Evolutionary conservation across 2,888 invertebrate species (phyloP), one percentile per base, ranked within the genome.

Genomic region (Trachelus troglodyta): DNA sequence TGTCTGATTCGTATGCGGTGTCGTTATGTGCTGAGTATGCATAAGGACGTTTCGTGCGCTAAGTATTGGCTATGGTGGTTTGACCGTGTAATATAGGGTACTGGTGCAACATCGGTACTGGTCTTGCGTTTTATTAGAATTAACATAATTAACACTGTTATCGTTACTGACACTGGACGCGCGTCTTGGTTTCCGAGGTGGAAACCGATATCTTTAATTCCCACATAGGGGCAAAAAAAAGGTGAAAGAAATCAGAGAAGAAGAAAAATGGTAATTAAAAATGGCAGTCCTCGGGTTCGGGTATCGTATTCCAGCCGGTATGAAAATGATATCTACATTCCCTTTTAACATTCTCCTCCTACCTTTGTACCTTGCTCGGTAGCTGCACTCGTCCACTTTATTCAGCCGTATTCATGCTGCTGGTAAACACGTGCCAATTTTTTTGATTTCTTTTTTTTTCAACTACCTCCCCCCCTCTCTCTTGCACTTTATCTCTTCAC

Each of bases 251-350:
- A 88, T 87, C 83, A 86, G 87, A 89, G 87, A 85, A 84, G 83
- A 86, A 84, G 85, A 85, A 87, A 88, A 88, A 87, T 87, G 83
- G 85, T 87, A 88, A 89, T 89, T 88, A 89, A 89, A 88, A 86
- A 77, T 56, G 73, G 78, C 56, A 76, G 79, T 80, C 85, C 87
- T 86, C 83, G 86, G 40, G 81, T 82, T 86, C 77, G 75, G 82
- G 83, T 87, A 87, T 89, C 87, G 81, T 79, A 84, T 89, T 89
- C 85, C 87, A 86, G 83, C 87, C 83, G 83, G 89, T 88, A 83
- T 86, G 86, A 85, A 89, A 89, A 85, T 81, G 87, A 89, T 89
- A 88, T 75, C 74, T 75, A 74, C 69, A n/a, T 69, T 78, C 80
- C 73, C 78, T 80, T 74, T 77, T 69, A 30, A 56, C 76, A 69